Conservation (phyloP, 2,888 invertebrate species). For the Tetranychus truncatus region DNA sequence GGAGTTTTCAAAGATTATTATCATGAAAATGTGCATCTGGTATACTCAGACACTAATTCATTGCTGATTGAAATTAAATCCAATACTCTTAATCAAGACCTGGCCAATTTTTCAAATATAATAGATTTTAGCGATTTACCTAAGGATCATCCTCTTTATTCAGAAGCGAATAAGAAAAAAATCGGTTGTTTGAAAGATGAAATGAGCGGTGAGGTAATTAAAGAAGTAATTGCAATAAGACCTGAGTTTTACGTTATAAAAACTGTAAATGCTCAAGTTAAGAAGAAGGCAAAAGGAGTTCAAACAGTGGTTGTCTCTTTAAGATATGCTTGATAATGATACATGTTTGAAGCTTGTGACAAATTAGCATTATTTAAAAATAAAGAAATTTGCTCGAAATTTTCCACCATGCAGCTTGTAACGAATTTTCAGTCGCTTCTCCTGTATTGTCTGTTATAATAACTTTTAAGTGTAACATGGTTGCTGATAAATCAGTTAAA, state of each 20-base stretch:
- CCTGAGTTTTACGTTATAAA: slow-evolving; percentile 16
- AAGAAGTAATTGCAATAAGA: slow-evolving; percentile 28
- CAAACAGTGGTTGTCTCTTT: not conserved
- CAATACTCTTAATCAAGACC: too few species aligned
- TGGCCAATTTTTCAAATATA: too few species aligned
- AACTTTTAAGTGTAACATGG: not conserved
- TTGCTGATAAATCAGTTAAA: not conserved
- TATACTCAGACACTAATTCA: too few species aligned
- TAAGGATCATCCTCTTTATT: not conserved
- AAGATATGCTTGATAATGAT: not conserved
- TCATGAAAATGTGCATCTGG: too few species aligned
- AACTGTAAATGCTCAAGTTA: too few species aligned
- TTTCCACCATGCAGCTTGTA: not conserved
- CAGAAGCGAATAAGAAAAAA: slow-evolving; percentile 24
- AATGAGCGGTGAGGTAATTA: slow-evolving; percentile 27
- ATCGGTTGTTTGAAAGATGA: slow-evolving; percentile 28
- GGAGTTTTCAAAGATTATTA: too few species aligned
- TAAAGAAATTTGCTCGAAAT: not conserved
- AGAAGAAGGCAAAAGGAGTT: too few species aligned
- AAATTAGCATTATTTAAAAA: not conserved
- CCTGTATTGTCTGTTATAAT: not conserved
- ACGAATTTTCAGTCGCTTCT: not conserved
- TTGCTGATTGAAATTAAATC: too few species aligned
- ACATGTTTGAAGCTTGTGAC: not conserved
- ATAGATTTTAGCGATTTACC: too few species aligned